Evolutionary conservation across 2,888 invertebrate genomes (phyloP).

Genomic region (Sphaeridia pumilis): DNA sequence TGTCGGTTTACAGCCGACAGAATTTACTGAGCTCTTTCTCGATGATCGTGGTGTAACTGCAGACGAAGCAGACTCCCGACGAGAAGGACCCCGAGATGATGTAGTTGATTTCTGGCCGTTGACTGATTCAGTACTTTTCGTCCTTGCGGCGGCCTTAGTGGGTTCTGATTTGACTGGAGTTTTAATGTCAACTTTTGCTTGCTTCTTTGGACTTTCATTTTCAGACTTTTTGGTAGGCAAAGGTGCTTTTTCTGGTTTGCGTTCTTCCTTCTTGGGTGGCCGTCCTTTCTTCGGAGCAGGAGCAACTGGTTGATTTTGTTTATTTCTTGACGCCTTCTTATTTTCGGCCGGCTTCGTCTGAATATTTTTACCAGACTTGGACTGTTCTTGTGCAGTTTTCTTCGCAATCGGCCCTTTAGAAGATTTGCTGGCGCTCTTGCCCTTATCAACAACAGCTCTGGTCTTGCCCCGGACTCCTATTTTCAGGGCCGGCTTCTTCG

Average conservation of each 20-base stretch:
- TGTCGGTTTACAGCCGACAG: not conserved
- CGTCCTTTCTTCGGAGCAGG: too few relatives aligned
- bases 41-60: not conserved
- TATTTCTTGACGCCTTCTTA: not conserved
- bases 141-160: not conserved
- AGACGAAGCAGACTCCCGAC: not conserved
- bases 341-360: too few relatives aligned
- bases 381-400: not conserved
- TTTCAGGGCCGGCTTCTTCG: not conserved
- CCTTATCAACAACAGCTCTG: not conserved
- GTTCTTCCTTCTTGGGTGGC: not conserved
- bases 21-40: not conserved
- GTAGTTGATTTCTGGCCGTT: too few relatives aligned
- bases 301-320: too few relatives aligned
- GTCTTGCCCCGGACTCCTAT: not conserved
- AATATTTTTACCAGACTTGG: too few relatives aligned
- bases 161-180: too few relatives aligned
- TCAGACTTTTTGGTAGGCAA: too few relatives aligned
- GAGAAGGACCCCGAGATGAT: not conserved
- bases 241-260: not conserved
- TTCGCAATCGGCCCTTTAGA: not conserved
- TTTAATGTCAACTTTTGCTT: not conserved
- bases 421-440: not conserved
- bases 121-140: not conserved
- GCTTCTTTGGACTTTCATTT: not conserved